Base-by-base conservation (phyloP, 2,888 invertebrate genomes). In the Scrobipalpa atriplicella region DNA sequence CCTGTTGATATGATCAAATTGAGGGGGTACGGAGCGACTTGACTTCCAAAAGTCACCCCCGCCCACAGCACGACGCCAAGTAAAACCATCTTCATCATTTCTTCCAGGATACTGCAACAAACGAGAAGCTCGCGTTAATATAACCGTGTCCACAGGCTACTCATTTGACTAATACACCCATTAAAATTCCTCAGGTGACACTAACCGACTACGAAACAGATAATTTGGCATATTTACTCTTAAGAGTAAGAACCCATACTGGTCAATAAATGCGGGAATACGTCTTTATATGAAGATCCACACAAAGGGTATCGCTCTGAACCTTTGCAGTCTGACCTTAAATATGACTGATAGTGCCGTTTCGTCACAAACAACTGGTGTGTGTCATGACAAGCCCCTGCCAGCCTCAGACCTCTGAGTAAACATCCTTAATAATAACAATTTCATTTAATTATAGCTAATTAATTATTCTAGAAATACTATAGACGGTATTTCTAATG, bases 31-130 rank as follows among this genome's bases (percentile, higher is more conserved):
- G 93, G 93, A 67, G 88, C 87, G n/a, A 92, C 83, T 65, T 84
- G 86, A 71, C 85, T 86, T 65, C 92, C 93, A 68, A 91, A 90
- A 2, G 89, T 85, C 69, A 92, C 82, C 54, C 90, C 92, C 29
- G 85, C 88, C 93, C 93, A 93, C 68, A 93, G 75, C 75, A 92
- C 86, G 51, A 93, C 83, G 65, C 92, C 92, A 66, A 92, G 84
- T 68, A 91, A 69, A 67, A 90, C 81, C 85, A 90, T 85, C 84
- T 90, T 93, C 85, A 82, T 87, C 83, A 92, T 89, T 87, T 93
- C 93, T 79, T 93, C 93, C 75, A 92, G 80, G 79, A 93, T 86
- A 78, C 93, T 93, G 85, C 70, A 92, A 88, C 80, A 85, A 86
- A 74, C 38, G 65, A 66, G 70, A 69, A 39, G 60, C 66, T 66